Base-by-base conservation (phyloP, 2,888 invertebrate genomes). In the Mesochorus sp. region DNA sequence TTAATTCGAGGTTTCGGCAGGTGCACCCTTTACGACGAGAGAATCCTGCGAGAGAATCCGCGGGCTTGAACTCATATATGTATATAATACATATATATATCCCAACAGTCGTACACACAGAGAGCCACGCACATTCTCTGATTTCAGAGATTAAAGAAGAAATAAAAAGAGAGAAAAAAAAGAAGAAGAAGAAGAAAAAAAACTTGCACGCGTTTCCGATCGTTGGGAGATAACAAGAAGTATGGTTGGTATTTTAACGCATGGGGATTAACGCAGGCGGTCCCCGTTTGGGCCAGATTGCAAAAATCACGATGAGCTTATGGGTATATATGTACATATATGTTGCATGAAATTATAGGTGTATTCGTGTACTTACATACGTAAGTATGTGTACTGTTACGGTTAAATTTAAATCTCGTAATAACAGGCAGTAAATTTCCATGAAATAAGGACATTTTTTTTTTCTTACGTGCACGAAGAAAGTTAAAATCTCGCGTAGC, bases 1-100 rank as follows among this genome's bases (percentile, higher is more conserved):
- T 78, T 78, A 74, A 78, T 78, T 78, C 74, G 74, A 78, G 39
- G 74, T 70, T 78, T 74, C 78, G 74, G 78, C 78, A 78, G 78
- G 78, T 78, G 78, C 74, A 74, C 59, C 74, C 78, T 78, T 74
- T 74, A 74, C 70, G 70, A 70, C 59, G 39, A 44, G 44, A 64
- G 42, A 21, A 53, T 28, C 39, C n/a, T 8, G 39, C 6, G 39
- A 57, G 26, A n/a, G 71, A 39, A 51, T 26, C 42, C 37, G 17
- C 49, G 64, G 34, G 21, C 39, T 5, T 47, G 8, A 10, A 31
- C 2, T 34, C 8, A 12, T 17, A 37, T 37, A 21, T 10, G n/a
- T 64, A 10, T 12, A n/a, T n/a, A n/a, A n/a, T n/a, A 64, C 19
- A 12, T 17, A 8, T 26, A 42, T 68, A 44, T 12, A 14, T 14